Conservation (phyloP, 2,888 invertebrate genomes). For the Lydus trimaculatus region DNA sequence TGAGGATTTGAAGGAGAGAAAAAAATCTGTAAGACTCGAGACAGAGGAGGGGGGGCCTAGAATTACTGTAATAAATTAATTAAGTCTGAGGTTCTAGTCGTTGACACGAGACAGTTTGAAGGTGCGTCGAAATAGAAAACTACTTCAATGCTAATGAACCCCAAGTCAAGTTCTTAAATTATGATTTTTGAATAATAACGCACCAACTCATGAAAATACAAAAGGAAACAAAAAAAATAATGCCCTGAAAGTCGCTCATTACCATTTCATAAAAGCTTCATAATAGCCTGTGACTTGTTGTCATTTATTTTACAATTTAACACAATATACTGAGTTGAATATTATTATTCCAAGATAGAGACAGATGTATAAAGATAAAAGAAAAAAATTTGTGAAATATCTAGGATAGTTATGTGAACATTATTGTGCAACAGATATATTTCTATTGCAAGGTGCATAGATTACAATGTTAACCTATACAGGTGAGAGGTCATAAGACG, state of each 20-base stretch:
- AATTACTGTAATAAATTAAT: not conserved
- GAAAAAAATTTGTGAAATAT: slow-evolving; percentile 6
- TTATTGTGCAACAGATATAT: slow-evolving; percentile 16
- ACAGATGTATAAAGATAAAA: not conserved
- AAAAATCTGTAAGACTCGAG: not conserved
- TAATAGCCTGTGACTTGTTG: not conserved
- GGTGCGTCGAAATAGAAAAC: slow-evolving; percentile 11
- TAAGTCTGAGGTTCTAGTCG: slow-evolving; percentile 9
- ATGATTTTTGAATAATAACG: not conserved
- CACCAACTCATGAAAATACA: not conserved
- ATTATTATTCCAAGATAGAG: not conserved
- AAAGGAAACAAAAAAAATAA: not conserved
- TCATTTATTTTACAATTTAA: slow-evolving; percentile 14
- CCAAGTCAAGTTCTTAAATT: slow-evolving; percentile 9
- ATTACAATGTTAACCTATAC: slow-evolving; percentile 41
- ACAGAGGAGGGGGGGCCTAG: not conserved
- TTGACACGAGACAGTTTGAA: slow-evolving; percentile 8
- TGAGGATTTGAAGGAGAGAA: not conserved
- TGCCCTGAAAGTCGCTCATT: slow-evolving; percentile 10
- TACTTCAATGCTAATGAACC: slow-evolving; percentile 15
- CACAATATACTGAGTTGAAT: slow-evolving; percentile 10
- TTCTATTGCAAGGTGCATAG: slow-evolving; percentile 34
- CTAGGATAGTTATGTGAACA: slow-evolving; percentile 15
- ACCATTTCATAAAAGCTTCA: not conserved
- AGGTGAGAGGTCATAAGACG: slow-evolving; percentile 40